A percentile compares a stretch with the other conserved stretches of the same genome.
These are phyloP conservation scores for Leucosticte australis DNA, from an alignment of 2,113 vertebrate species.

Conservation along the genomic window DNA sequence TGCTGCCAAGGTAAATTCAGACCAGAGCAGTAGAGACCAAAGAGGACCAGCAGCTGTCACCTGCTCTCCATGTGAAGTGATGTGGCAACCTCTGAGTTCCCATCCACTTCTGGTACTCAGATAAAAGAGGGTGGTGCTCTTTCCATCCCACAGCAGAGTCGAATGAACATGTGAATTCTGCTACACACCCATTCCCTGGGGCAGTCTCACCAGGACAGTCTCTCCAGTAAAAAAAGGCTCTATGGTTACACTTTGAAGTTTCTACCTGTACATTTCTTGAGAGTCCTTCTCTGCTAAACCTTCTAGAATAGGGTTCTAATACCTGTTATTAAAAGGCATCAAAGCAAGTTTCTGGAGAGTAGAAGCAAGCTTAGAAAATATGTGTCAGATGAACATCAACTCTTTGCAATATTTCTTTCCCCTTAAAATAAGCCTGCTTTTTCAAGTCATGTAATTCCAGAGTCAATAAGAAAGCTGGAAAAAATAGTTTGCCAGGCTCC, in stretches of 20 bases:
- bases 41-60: not conserved
- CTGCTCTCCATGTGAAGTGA: not conserved
- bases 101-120: not conserved
- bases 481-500: not conserved
- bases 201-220: not conserved
- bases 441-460: not conserved
- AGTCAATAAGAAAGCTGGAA: not conserved
- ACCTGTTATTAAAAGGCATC: not conserved
- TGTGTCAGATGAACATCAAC: not conserved
- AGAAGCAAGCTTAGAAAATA: not conserved
- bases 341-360: not conserved
- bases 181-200: not conserved
- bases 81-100: not conserved
- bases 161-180: not conserved
- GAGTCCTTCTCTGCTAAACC: not conserved
- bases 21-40: not conserved
- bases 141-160: not conserved
- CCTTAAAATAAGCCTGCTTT: not conserved
- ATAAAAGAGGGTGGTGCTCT: not conserved
- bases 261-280: not conserved
- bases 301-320: not conserved
- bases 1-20: not conserved
- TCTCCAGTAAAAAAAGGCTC: not conserved
- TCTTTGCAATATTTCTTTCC: not conserved
- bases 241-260: not conserved